Percentiles rank a stretch among this genome's conserved stretches.
Conservation (phyloP, 1,140 invertebrate genomes). For the Thaumetopoea pityocampa region DNA sequence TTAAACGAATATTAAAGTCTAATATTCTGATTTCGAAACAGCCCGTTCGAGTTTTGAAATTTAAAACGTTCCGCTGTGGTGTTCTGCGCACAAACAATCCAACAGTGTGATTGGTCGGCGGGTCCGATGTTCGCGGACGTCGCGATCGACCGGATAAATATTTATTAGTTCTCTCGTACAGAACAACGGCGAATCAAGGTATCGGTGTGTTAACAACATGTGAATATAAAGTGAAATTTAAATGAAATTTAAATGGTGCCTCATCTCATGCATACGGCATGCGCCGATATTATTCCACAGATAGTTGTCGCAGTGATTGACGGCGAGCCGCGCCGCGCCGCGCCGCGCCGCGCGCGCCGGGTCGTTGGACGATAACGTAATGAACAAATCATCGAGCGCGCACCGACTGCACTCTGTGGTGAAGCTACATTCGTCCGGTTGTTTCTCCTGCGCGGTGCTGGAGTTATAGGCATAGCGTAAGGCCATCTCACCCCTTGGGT, state of each 20-base stretch:
- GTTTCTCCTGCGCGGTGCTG: too few relatives aligned
- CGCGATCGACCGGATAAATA: slow-evolving; percentile 50
- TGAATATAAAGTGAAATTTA: slow-evolving; percentile 59
- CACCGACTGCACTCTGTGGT: slow-evolving; percentile 38
- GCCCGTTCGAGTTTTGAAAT: slow-evolving; percentile 14
- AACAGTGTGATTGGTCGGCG: slow-evolving; percentile 35
- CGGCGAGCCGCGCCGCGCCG: slow-evolving; percentile 1
- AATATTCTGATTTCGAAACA: slow-evolving; percentile 29
- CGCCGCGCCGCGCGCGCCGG: too few relatives aligned
- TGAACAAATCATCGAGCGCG: slow-evolving; percentile 31
- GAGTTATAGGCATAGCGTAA: too few relatives aligned
- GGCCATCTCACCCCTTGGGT: too few relatives aligned
- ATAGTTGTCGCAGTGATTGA: slow-evolving; percentile 37
- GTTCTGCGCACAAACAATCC: slow-evolving; percentile 18
- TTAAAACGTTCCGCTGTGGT: slow-evolving; percentile 27
- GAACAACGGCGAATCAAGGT: slow-evolving; percentile 54
- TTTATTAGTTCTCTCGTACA: slow-evolving; percentile 52
- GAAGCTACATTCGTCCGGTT: slow-evolving; percentile 28
- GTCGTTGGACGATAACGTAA: slow-evolving; percentile 57
- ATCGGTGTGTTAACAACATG: slow-evolving; percentile 46
- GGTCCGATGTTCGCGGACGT: slow-evolving; percentile 32
- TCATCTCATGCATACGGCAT: slow-evolving; percentile 48
- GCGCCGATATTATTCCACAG: slow-evolving; percentile 13
- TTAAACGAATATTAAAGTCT: slow-evolving; percentile 28
- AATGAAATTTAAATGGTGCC: slow-evolving; percentile 41